Base-by-base conservation (phyloP, 1,140 invertebrate species). In the Holcopasites calliopsidis region DNA sequence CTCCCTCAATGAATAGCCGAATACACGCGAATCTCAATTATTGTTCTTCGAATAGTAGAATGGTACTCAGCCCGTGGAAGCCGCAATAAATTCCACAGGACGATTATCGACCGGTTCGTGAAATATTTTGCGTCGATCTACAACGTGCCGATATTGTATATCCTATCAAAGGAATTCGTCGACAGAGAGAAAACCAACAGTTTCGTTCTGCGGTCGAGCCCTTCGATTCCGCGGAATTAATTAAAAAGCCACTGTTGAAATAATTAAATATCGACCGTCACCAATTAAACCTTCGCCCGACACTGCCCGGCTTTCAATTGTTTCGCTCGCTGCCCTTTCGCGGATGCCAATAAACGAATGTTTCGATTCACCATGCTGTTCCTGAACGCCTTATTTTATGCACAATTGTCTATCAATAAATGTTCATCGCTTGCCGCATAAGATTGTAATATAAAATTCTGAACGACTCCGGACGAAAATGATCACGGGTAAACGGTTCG, bases 401-500 rank as follows among this genome's bases (percentile, higher is more conserved):
- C n/a, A n/a, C n/a, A n/a, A n/a, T n/a, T n/a, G n/a, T n/a, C n/a
- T n/a, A n/a, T n/a, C n/a, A n/a, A n/a, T n/a, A n/a, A n/a, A n/a
- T n/a, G n/a, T n/a, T n/a, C n/a, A n/a, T n/a, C n/a, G n/a, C n/a
- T n/a, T n/a, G n/a, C n/a, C n/a, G n/a, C n/a, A n/a, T n/a, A n/a
- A n/a, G n/a, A n/a, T n/a, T n/a, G n/a, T n/a, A n/a, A n/a, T n/a
- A n/a, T n/a, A n/a, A n/a, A n/a, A n/a, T n/a, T n/a, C n/a, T n/a
- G n/a, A n/a, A n/a, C n/a, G n/a, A n/a, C n/a, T n/a, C n/a, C n/a
- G n/a, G n/a, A n/a, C 0, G 1, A 31, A 77, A 16, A 66, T 55
- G 61, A 57, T 49, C 40, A 40, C 10, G 40, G 26, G 50, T 58
- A 61, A 72, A 64, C 47, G 74, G 61, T 87, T 83, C 66, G 40